Conservation (phyloP, 1,140 invertebrate genomes). For the Copidosoma floridanum region DNA sequence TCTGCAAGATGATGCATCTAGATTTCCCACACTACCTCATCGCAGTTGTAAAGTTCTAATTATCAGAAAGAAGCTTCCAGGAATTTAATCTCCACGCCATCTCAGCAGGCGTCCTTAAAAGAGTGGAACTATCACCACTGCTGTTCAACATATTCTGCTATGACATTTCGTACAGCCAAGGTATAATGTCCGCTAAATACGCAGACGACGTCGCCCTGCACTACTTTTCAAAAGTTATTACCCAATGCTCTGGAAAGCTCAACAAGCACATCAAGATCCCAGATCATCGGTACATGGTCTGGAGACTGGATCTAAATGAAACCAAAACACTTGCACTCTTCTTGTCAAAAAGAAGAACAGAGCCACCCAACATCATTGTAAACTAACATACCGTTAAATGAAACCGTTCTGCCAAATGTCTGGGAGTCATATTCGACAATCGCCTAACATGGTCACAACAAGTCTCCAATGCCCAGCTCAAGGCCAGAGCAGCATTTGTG, state of each 20-base stretch:
- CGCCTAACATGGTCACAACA: conserved; percentile 13
- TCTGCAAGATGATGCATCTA: conserved; percentile 26
- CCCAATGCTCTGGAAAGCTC: background rate
- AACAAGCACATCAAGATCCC: too few relatives aligned
- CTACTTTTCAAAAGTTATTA: too few relatives aligned
- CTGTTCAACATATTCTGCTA: background rate
- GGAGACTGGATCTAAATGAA: too few relatives aligned
- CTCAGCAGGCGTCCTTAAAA: background rate
- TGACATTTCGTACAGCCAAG: background rate
- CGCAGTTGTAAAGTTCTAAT: conserved; percentile 3
- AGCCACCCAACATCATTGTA: background rate
- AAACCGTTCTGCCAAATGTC: conserved; percentile 8
- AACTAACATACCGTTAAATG: background rate
- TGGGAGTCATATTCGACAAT: background rate
- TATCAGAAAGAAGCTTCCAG: too few relatives aligned
- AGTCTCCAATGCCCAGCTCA: background rate
- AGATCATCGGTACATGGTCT: too few relatives aligned
- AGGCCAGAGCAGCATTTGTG: conserved; percentile 1
- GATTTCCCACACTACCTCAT: conserved; percentile 23
- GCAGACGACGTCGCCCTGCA: background rate
- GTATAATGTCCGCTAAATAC: background rate
- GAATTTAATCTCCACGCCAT: background rate
- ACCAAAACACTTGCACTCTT: background rate
- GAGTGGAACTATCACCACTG: too few relatives aligned
- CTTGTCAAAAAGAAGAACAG: too few relatives aligned